Conservation (phyloP, 2,797 vertebrate species). For the Silurus lanzhouensis region DNA sequence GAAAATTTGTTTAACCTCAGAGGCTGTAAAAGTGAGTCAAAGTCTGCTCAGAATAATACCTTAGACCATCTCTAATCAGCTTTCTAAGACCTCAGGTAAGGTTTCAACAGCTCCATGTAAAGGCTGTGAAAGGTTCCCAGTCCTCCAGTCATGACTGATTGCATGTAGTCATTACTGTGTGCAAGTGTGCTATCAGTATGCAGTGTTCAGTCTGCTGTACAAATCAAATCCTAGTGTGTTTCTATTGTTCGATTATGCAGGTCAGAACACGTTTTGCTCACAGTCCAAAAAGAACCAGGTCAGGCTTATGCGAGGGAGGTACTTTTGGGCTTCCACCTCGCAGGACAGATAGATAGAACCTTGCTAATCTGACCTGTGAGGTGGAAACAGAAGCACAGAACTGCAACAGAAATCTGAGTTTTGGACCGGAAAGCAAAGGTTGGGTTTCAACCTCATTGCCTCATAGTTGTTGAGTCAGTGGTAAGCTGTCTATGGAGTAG, state of each 20-base stretch:
- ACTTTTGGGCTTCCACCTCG: neutral
- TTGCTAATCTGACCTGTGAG: neutral
- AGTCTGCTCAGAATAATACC: constrained; percentile 4
- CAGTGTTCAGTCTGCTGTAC: neutral
- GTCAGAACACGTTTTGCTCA: neutral
- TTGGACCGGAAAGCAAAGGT: neutral
- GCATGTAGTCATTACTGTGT: neutral
- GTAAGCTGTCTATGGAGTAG: neutral
- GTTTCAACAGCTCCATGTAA: neutral
- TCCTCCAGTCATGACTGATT: neutral
- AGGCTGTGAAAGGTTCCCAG: neutral
- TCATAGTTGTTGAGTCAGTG: neutral
- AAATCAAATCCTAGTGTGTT: neutral
- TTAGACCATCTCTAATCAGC: neutral
- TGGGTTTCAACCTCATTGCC: neutral
- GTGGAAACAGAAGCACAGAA: neutral
- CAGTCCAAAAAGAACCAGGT: neutral
- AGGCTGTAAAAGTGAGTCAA: neutral
- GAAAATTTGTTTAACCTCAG: constrained; percentile 10
- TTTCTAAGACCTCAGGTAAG: neutral
- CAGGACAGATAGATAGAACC: too few relatives aligned
- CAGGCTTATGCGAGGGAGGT: neutral
- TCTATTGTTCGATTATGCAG: neutral
- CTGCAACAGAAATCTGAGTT: neutral
- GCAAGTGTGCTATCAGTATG: neutral